Conservation (phyloP, 2,888 invertebrate genomes). For the Lepidonotus clava region DNA sequence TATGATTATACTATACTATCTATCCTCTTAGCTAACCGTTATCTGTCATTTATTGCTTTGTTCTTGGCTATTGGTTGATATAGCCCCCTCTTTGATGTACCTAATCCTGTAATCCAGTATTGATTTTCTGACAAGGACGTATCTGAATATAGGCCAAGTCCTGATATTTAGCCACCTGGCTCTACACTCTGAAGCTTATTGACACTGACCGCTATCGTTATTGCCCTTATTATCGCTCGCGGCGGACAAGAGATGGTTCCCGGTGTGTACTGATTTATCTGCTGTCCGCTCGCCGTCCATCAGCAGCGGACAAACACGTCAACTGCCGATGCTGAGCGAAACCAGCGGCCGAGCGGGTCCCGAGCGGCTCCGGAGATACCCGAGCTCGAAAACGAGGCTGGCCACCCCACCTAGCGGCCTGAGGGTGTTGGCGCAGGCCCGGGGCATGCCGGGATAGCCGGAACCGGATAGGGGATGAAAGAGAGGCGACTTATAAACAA, state of each 20-base stretch:
- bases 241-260: not conserved
- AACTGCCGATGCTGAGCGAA: not conserved
- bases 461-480: conserved; percentile 45
- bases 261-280: not conserved
- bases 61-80: too few relatives aligned
- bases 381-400: conserved; percentile 25
- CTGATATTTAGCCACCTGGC: too few relatives aligned
- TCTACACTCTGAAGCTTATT: not conserved
- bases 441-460: conserved; percentile 28
- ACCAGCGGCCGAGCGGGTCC: not conserved
- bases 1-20: too few relatives aligned
- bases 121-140: too few relatives aligned
- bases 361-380: conserved; percentile 1
- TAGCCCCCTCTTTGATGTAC: too few relatives aligned
- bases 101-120: too few relatives aligned
- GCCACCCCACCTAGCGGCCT: conserved; percentile 20
- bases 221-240: not conserved
- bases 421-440: conserved; percentile 38
- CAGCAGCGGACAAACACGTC: not conserved
- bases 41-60: too few relatives aligned
- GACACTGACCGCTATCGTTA: not conserved
- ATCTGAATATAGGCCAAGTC: too few relatives aligned
- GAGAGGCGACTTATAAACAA: conserved; percentile 45
- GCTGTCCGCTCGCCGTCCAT: not conserved
- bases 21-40: too few relatives aligned